Evolutionary conservation across 2,888 invertebrate species (phyloP).

Genomic region (Amaurobius ferox): DNA sequence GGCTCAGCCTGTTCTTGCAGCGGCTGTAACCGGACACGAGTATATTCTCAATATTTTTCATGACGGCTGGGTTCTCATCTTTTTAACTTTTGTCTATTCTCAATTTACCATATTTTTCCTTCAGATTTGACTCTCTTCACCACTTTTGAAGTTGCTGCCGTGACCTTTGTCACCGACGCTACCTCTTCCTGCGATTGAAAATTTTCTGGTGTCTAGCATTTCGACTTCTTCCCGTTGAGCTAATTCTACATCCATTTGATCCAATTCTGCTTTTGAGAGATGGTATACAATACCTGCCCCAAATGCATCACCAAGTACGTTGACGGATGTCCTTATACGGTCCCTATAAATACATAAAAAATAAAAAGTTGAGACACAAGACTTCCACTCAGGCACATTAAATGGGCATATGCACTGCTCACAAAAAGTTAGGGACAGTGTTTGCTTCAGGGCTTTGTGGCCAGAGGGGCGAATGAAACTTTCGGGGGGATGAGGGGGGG

Average conservation of each 20-base stretch:
- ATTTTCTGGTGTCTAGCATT: conserved; percentile 64
- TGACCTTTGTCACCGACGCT: conserved; percentile 53
- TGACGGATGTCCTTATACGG: conserved; percentile 80
- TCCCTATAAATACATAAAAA: conserved; percentile 76
- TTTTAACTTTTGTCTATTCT: not conserved
- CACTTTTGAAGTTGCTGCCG: conserved; percentile 56
- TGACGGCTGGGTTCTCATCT: not conserved
- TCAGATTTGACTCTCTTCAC: conserved; percentile 64
- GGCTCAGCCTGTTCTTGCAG: not conserved
- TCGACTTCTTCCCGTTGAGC: conserved; percentile 58
- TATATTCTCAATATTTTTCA: not conserved
- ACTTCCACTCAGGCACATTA: too few species aligned
- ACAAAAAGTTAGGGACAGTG: too few species aligned
- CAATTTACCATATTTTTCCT: not conserved
- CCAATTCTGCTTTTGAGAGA: conserved; percentile 79
- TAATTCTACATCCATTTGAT: conserved; percentile 75
- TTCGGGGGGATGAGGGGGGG: too few species aligned
- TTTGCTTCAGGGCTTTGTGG: too few species aligned
- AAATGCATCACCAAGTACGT: conserved; percentile 81
- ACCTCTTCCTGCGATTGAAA: conserved; percentile 49
- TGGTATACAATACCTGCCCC: conserved; percentile 81
- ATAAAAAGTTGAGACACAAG: too few species aligned
- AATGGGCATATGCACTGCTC: too few species aligned
- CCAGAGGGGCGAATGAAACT: too few species aligned
- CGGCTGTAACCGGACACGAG: not conserved